These are phyloP conservation scores for Synanceia verrucosa DNA, from an alignment of 2,797 vertebrate species.

Conservation along the genomic window DNA sequence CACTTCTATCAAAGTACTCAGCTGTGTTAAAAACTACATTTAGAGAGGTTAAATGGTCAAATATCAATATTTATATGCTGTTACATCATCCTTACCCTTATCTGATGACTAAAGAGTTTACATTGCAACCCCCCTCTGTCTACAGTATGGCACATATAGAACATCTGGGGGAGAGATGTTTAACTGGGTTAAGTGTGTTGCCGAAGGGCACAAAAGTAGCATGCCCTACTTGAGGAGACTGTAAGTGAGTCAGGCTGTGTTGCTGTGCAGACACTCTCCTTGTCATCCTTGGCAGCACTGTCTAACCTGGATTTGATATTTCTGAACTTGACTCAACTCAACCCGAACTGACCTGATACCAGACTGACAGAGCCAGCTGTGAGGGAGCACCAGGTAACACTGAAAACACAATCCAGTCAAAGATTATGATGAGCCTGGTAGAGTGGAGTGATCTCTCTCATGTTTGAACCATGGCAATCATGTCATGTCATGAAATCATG, in stretches of 20 bases:
- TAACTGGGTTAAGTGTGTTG: conserved; percentile 70
- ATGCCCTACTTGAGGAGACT: conserved; percentile 50
- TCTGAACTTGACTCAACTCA: too few species aligned
- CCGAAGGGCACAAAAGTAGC: conserved; percentile 36
- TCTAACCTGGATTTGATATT: too few species aligned
- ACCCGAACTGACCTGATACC: too few species aligned
- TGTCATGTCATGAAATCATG: too few species aligned
- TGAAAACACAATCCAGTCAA: too few species aligned
- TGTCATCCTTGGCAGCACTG: too few species aligned
- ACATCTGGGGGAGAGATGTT: conserved; percentile 42
- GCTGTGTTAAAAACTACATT: not conserved
- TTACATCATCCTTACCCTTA: conserved; percentile 4
- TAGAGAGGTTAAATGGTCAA: not conserved
- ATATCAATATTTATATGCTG: not conserved
- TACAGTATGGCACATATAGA: conserved; percentile 25
- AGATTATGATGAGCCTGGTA: too few species aligned
- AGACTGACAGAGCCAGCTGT: too few species aligned
- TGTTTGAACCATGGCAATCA: too few species aligned
- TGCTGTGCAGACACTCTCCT: not conserved
- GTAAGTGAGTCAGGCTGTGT: conserved; percentile 2
- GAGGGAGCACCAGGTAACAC: too few species aligned
- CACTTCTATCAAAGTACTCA: not conserved
- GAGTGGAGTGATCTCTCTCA: too few species aligned
- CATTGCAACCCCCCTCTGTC: not conserved
- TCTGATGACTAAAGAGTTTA: conserved; percentile 6